Conservation (phyloP, 92 coral and sea anemone species). For the Blastomussa wellsi region DNA sequence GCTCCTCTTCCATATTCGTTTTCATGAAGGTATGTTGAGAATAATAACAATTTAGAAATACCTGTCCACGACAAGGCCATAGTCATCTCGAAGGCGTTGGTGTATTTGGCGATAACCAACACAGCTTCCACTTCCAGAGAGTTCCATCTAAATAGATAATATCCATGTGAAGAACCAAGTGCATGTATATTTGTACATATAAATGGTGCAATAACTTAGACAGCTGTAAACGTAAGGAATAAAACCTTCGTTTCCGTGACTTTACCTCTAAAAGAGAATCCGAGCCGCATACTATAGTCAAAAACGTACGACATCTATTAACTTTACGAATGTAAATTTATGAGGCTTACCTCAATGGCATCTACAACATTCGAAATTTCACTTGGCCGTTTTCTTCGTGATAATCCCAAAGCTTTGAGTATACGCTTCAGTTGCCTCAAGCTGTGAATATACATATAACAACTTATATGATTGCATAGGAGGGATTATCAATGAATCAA, state of each 20-base stretch:
- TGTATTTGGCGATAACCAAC: constrained; percentile 43
- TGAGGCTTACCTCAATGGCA: constrained; percentile 22
- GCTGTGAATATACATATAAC: not conserved
- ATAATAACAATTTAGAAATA: not conserved
- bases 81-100: constrained; percentile 25
- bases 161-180: not conserved
- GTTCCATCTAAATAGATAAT: constrained; percentile 14
- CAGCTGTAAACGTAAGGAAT: too few species aligned
- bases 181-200: not conserved
- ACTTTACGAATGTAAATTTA: too few species aligned
- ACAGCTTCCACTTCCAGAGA: constrained; percentile 34
- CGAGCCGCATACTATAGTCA: too few species aligned
- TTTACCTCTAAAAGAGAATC: too few species aligned
- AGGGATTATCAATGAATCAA: not conserved
- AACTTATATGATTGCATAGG: too few species aligned
- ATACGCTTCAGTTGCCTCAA: constrained; percentile 25
- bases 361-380: constrained; percentile 25
- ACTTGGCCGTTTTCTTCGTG: constrained; percentile 33
- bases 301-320: too few species aligned
- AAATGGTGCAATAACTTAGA: not conserved
- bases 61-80: constrained; percentile 17
- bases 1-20: not conserved
- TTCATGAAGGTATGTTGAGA: not conserved
- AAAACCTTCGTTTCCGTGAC: too few species aligned
- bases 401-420: constrained; percentile 13